Percentiles rank a stretch among this genome's conserved stretches.
These are phyloP conservation scores for Aphaenogaster rudis DNA, from an alignment of 1,140 invertebrate species.

Conservation along the genomic window DNA sequence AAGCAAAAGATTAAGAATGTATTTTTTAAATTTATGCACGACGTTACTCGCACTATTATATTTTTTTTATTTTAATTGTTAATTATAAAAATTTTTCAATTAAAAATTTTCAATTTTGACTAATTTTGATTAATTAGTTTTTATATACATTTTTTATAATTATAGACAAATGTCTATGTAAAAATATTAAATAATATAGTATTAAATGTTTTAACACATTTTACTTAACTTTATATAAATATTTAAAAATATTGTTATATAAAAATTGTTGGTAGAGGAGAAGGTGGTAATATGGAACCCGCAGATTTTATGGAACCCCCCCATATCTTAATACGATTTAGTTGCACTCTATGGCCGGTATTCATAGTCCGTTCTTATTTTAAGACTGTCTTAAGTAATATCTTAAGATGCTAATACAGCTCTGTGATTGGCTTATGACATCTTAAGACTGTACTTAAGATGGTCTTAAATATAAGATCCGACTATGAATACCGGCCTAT, in stretches of 20 bases:
- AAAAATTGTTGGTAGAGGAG: neutral
- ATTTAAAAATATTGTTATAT: slow-evolving; percentile 13
- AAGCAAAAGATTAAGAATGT: slow-evolving; percentile 28
- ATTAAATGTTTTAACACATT: neutral
- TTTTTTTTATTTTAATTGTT: neutral
- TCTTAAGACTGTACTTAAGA: too few relatives aligned
- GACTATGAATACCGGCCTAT: too few relatives aligned
- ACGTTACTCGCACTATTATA: slow-evolving; percentile 31
- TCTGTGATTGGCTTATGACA: too few relatives aligned
- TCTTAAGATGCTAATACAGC: too few relatives aligned
- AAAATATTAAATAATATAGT: neutral
- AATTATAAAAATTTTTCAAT: neutral
- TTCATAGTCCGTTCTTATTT: too few relatives aligned
- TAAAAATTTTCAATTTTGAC: neutral
- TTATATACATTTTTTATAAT: neutral
- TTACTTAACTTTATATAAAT: neutral
- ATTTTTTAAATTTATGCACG: slow-evolving; percentile 40
- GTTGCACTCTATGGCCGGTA: too few relatives aligned
- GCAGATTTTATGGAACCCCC: neutral
- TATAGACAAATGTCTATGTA: neutral
- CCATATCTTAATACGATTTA: too few relatives aligned
- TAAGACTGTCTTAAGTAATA: too few relatives aligned
- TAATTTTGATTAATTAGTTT: neutral
- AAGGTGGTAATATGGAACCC: too few relatives aligned
- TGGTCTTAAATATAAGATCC: too few relatives aligned